phyloP scores from a whole-genome alignment of 1,140 invertebrate genomes.

The Drosophila erecta region DNA sequence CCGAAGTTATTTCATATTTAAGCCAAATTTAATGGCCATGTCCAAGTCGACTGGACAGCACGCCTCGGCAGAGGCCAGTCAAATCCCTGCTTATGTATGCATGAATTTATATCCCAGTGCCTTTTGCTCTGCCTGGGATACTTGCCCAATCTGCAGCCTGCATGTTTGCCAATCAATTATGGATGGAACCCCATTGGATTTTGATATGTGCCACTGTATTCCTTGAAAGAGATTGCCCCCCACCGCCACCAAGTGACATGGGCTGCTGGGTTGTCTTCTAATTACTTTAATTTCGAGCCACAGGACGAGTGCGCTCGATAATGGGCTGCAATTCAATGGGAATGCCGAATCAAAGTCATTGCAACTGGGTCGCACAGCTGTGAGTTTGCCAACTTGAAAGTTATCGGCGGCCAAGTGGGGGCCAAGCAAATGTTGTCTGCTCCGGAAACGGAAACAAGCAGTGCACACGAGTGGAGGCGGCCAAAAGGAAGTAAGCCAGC shows the following conservation, averaged over 20 bases:
- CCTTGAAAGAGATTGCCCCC: not conserved
- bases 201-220: constrained; percentile 48
- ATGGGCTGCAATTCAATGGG: constrained; percentile 32
- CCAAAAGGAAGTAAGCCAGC: constrained; percentile 64
- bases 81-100: constrained; percentile 60
- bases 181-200: constrained; percentile 27
- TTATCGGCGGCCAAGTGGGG: constrained; percentile 54
- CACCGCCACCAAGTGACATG: constrained; percentile 25
- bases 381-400: constrained; percentile 51
- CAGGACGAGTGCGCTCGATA: constrained; percentile 13
- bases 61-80: constrained; percentile 23
- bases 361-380: constrained; percentile 57
- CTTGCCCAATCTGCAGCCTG: constrained; percentile 1
- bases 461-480: constrained; percentile 71
- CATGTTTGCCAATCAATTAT: constrained; percentile 60
- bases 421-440: constrained; percentile 72
- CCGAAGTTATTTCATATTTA: constrained; percentile 57
- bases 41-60: constrained; percentile 29
- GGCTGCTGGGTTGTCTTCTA: constrained; percentile 32
- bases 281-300: constrained; percentile 50
- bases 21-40: constrained; percentile 64
- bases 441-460: constrained; percentile 75
- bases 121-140: constrained; percentile 26
- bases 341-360: constrained; percentile 51
- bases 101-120: constrained; percentile 51